Base-by-base conservation (phyloP, 2,113 vertebrate genomes). In the Corvus cornix region DNA sequence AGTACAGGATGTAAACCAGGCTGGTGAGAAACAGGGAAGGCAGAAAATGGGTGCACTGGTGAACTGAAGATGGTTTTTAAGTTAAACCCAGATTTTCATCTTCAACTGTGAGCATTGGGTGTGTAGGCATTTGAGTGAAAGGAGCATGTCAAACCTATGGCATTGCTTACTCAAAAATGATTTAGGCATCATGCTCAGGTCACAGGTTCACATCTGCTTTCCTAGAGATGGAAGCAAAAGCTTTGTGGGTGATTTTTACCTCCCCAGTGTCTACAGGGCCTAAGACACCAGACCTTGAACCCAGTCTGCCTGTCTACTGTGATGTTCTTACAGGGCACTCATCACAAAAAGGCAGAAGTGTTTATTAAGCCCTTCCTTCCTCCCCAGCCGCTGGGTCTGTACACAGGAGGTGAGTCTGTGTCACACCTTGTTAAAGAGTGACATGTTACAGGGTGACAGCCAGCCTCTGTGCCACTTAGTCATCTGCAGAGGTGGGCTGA, bases 391-490 rank as follows among this genome's bases (percentile, higher is more conserved):
- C 66, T 31, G 56, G 31, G n/a, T 70, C 62, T 79, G 69, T 35
- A 2, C 12, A 8, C 1, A 2, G 63, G 70, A 91, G 69, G 58
- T 76, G 84, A 85, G 70, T 39, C 88, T 66, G 49, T 91, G 91
- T 89, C 90, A 64, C 84, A 43, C 81, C 66, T 69, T 85, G 81
- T 85, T 85, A 51, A 44, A 43, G 39, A 87, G n/a, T 31, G 74
- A 49, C 58, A 43, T 4, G 35, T 66, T 9, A 21, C 78, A 79
- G 74, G 6, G 0, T 69, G 78, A 46, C 93, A 94, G 76, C 11
- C 86, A 87, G 49, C 58, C 53, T 35, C 87, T 84, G 81, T 79
- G 59, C 87, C 74, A 43, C 62, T 87, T 63, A 20, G 7, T 26
- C 9, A 0, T 76, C 89, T 52, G 46, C 70, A 78, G 19, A 37